Percentiles rank a stretch among this genome's conserved stretches.
These are phyloP conservation scores for Lymantria dispar DNA, from an alignment of 2,888 invertebrate genomes.

Conservation along the genomic window DNA sequence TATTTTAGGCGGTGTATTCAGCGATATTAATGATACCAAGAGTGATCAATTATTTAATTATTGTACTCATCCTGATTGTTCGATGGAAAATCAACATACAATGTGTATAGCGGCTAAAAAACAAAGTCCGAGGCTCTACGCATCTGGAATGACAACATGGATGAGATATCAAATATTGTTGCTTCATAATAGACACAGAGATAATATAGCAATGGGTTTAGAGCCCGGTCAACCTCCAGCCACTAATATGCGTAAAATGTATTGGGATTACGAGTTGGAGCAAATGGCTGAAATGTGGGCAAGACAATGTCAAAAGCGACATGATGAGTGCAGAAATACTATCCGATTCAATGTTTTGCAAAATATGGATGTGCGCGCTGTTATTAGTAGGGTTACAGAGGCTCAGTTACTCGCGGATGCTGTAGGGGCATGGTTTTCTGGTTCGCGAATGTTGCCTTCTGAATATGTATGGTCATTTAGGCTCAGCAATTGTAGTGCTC, in stretches of 20 bases:
- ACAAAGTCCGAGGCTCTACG: slow-evolving; percentile 62
- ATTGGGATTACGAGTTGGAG: slow-evolving; percentile 77
- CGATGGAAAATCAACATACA: slow-evolving; percentile 68
- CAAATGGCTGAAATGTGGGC: slow-evolving; percentile 74
- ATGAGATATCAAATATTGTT: slow-evolving; percentile 70
- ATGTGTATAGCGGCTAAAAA: slow-evolving; percentile 60
- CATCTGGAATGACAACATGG: slow-evolving; percentile 73
- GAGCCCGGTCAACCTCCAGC: slow-evolving; percentile 75
- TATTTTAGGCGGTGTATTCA: slow-evolving; percentile 35
- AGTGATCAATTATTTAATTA: slow-evolving; percentile 38
- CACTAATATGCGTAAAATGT: slow-evolving; percentile 77
- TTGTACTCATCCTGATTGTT: slow-evolving; percentile 70
- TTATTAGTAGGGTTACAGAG: slow-evolving; percentile 63
- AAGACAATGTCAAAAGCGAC: slow-evolving; percentile 74
- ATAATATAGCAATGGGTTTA: slow-evolving; percentile 72
- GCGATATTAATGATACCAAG: slow-evolving; percentile 20
- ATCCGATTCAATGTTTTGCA: slow-evolving; percentile 69
- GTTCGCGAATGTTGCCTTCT: slow-evolving; percentile 59
- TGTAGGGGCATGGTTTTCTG: slow-evolving; percentile 73
- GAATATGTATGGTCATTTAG: slow-evolving; percentile 67
- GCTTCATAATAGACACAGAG: slow-evolving; percentile 71
- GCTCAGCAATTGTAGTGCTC: slow-evolving; percentile 63
- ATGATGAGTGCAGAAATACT: slow-evolving; percentile 74
- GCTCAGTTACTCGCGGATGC: slow-evolving; percentile 71
- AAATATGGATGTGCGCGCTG: slow-evolving; percentile 72